Percentiles rank a stretch among this genome's conserved stretches.
These are phyloP conservation scores for Pogona vitticeps DNA, from an alignment of 2,113 vertebrate genomes.

Conservation along the genomic window DNA sequence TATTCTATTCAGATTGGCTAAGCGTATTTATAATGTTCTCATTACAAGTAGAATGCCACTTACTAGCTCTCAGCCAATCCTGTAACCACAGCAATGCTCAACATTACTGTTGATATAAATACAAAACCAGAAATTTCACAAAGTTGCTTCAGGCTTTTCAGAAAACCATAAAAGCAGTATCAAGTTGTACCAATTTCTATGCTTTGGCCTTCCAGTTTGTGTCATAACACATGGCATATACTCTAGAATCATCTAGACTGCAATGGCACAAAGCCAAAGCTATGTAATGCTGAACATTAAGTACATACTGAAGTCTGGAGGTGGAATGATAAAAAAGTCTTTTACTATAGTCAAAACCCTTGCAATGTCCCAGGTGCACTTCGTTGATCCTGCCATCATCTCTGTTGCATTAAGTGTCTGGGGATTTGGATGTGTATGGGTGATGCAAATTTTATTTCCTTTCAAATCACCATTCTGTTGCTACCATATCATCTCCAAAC, in stretches of 20 bases:
- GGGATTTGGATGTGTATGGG: not conserved
- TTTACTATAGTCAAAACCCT: not conserved
- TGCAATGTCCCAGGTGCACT: not conserved
- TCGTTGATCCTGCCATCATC: not conserved
- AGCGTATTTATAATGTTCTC: not conserved
- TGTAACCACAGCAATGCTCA: not conserved
- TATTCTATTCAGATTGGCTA: conserved; percentile 24
- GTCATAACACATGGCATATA: not conserved
- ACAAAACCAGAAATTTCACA: not conserved
- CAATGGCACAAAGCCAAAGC: not conserved
- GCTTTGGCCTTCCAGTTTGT: not conserved
- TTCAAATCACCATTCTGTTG: too few species aligned
- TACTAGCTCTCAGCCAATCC: not conserved
- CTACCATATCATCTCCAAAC: too few species aligned
- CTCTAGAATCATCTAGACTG: not conserved
- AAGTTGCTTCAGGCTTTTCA: not conserved
- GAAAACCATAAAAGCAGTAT: not conserved
- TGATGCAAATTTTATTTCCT: too few species aligned
- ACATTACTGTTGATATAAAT: not conserved
- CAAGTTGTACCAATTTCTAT: not conserved
- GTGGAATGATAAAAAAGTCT: not conserved
- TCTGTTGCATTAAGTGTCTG: not conserved
- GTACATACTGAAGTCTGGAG: not conserved
- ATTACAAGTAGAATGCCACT: conserved; percentile 2
- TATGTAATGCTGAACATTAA: not conserved